Percentiles rank a stretch among this genome's conserved stretches.
Evolutionary conservation across 2,797 vertebrate species (phyloP).

Genomic region (Danio tinwini): DNA sequence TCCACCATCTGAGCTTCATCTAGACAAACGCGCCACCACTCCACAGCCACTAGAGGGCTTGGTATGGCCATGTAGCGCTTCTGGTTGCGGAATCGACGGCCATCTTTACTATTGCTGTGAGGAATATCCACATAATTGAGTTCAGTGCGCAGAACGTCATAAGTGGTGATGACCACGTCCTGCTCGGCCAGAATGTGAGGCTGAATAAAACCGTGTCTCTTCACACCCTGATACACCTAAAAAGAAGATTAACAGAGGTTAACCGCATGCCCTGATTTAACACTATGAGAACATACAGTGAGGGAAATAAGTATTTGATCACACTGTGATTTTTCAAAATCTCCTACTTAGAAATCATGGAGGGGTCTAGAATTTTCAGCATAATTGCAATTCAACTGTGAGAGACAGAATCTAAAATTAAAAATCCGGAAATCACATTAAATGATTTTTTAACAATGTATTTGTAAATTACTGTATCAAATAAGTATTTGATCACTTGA

Average conservation of each 20-base stretch:
- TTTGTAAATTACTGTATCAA: no score
- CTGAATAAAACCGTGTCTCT: conserved; percentile 96
- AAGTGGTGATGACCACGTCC: conserved; percentile 97
- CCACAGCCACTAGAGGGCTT: conserved; percentile 95
- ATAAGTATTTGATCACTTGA: no score
- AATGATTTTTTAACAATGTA: no score
- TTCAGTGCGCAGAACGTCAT: conserved; percentile 93
- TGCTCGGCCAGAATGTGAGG: conserved; percentile 93
- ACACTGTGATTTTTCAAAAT: no score
- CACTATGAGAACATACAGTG: no score
- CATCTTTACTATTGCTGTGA: conserved; percentile 95
- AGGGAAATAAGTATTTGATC: no score
- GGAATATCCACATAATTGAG: conserved; percentile 98
- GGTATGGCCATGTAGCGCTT: conserved; percentile 99
- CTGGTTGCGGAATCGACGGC: conserved; percentile 93
- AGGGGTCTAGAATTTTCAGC: no score
- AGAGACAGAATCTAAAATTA: no score
- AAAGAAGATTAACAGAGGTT: neutral
- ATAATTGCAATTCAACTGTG: no score
- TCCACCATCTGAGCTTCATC: conserved; percentile 99
- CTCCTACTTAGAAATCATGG: no score
- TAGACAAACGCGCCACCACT: conserved; percentile 98
- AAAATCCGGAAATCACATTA: no score
- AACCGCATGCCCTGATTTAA: no score
- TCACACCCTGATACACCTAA: conserved; percentile 97